Conservation (phyloP, 64 coral and sea anemone genomes). For the Pocillopora verrucosa region DNA sequence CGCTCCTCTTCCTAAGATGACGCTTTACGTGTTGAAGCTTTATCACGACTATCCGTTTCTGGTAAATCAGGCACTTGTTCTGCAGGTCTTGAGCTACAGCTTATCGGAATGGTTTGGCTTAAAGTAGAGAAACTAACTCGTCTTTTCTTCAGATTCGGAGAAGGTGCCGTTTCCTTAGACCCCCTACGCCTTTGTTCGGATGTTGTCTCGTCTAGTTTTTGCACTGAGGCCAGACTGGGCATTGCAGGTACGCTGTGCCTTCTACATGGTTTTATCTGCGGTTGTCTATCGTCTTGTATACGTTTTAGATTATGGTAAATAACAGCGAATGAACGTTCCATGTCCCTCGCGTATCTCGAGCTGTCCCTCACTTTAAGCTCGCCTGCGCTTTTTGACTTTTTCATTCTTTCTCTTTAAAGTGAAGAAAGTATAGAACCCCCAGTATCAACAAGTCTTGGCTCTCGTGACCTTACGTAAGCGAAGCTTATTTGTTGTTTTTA, state of each 20-base stretch:
- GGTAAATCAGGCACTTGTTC: not conserved
- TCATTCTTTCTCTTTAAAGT: not conserved
- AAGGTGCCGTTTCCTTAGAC: not conserved
- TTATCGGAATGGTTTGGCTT: not conserved
- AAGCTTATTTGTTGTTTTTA: not conserved
- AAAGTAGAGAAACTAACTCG: slow-evolving; percentile 28
- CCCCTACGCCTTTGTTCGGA: not conserved
- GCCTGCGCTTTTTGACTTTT: not conserved
- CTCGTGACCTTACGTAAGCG: not conserved
- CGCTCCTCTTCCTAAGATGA: too few species aligned
- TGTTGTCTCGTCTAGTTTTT: not conserved
- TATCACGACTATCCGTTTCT: not conserved
- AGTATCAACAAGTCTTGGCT: not conserved
- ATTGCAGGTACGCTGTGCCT: not conserved
- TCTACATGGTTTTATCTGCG: not conserved
- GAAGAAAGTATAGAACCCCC: not conserved
- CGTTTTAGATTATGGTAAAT: slow-evolving; percentile 31
- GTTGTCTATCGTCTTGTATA: slow-evolving; percentile 13
- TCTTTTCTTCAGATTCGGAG: not conserved
- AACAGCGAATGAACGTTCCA: slow-evolving; percentile 27
- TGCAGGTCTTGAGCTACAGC: not conserved
- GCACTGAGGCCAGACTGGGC: not conserved
- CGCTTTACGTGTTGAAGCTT: not conserved
- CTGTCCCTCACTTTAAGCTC: not conserved
- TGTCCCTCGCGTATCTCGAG: slow-evolving; percentile 2